Conservation (phyloP, 2,888 invertebrate species). For the Tyria jacobaeae region DNA sequence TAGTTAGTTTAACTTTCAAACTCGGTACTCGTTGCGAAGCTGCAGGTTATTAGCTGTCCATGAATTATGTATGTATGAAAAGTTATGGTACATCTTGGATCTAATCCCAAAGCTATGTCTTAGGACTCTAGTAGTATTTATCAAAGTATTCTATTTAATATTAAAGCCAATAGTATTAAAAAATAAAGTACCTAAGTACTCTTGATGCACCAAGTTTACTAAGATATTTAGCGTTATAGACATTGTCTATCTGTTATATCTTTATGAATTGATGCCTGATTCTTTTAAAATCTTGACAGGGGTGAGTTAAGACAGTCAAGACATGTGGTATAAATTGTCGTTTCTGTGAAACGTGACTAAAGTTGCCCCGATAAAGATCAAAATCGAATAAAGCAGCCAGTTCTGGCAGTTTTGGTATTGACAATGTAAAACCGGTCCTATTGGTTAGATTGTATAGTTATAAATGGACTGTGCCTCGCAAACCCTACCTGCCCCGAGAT, state of each 20-base stretch:
- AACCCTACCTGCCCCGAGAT: slow-evolving; percentile 78
- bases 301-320: slow-evolving; percentile 71
- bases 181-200: not conserved
- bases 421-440: slow-evolving; percentile 75
- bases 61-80: not conserved
- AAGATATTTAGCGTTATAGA: slow-evolving; percentile 29
- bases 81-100: not conserved
- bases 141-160: no score
- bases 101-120: no score
- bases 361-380: slow-evolving; percentile 59
- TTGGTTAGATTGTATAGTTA: slow-evolving; percentile 68
- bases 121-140: no score
- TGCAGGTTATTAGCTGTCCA: not conserved
- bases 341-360: slow-evolving; percentile 50
- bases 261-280: slow-evolving; percentile 55
- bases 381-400: slow-evolving; percentile 59
- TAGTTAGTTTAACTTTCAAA: not conserved
- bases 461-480: slow-evolving; percentile 67
- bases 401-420: slow-evolving; percentile 58
- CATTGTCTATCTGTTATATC: slow-evolving; percentile 33
- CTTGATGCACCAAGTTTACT: slow-evolving; percentile 9
- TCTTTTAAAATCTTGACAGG: slow-evolving; percentile 78
- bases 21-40: no score
- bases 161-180: not conserved
- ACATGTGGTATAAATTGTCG: slow-evolving; percentile 41